Conservation (phyloP, 1,140 invertebrate species). For the Orussus abietinus region DNA sequence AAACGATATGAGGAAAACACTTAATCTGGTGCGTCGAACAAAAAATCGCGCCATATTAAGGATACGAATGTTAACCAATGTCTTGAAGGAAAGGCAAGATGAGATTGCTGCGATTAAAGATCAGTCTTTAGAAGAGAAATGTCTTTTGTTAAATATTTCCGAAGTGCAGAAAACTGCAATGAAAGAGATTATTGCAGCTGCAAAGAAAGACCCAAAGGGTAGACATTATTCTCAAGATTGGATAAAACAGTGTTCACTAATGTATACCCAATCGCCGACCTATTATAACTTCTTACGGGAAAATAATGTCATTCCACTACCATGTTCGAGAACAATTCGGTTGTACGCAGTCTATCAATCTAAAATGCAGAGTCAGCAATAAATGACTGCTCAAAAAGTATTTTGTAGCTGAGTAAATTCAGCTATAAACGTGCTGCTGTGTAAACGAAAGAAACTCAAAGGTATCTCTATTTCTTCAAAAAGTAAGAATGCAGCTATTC, state of each 20-base stretch:
- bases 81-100: not conserved
- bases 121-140: conserved; percentile 5
- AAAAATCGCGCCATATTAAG: conserved; percentile 4
- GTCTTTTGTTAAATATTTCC: not conserved
- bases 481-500: too few species aligned
- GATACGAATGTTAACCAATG: not conserved
- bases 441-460: too few species aligned
- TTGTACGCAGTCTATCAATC: too few species aligned
- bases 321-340: conserved; percentile 20
- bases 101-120: conserved; percentile 4
- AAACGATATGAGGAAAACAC: not conserved
- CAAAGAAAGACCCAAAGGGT: conserved; percentile 15
- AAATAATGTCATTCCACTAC: conserved; percentile 20
- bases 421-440: too few species aligned
- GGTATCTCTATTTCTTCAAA: too few species aligned
- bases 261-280: conserved; percentile 19
- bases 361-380: too few species aligned
- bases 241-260: conserved; percentile 20
- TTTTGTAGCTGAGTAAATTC: too few species aligned
- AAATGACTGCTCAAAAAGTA: too few species aligned
- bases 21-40: conserved; percentile 1
- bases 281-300: conserved; percentile 24
- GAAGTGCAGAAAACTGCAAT: not conserved
- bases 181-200: not conserved
- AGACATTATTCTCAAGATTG: conserved; percentile 21